Base-by-base conservation (phyloP, 2,113 vertebrate species). In the Pseudorectes ferrugineus region DNA sequence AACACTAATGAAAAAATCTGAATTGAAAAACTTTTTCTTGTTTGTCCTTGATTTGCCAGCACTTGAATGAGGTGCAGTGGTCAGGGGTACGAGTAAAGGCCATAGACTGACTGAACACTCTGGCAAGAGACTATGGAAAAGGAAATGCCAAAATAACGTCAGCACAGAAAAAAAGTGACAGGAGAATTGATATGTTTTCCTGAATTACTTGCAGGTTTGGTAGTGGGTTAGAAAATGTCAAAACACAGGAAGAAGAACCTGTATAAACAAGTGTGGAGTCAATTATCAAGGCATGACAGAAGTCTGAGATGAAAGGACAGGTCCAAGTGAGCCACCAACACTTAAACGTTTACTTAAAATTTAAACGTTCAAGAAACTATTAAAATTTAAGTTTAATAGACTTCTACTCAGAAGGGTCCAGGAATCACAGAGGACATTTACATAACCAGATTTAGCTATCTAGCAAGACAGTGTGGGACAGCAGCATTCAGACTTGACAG, bases 231-330 rank as follows among this genome's bases (percentile, higher is more conserved):
- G 33, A 78, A 82, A 45, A 85, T 52, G 31, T 85, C 92, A 95
- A 95, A 96, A 93, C 88, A 89, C 93, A 91, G 90, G 81, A 96
- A 95, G 92, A 82, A 89, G 57, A 74, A 81, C 67, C 77, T 57
- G 62, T 42, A 48, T 88, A 95, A 95, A 95, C 90, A 95, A 89
- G 42, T 9, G 18, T 72, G 45, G 33, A 93, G 70, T 92, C 62
- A 93, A 46, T 92, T 88, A 89, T 65, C 59, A 68, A 81, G 71
- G 61, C 28, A 33, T 22, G 85, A 68, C 57, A 81, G 55, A 81
- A 79, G 36, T 49, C 77, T 52, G 38, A 88, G 78, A 89, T 52
- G 66, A 82, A 85, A 91, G 62, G n/a, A 88, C 22, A 81, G 61
- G 36, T 62, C 26, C 46, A 46, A 42, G 24, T 68, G 9, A 86